Conservation (phyloP, 2,888 invertebrate species). For the Hanleya hanleyi region DNA sequence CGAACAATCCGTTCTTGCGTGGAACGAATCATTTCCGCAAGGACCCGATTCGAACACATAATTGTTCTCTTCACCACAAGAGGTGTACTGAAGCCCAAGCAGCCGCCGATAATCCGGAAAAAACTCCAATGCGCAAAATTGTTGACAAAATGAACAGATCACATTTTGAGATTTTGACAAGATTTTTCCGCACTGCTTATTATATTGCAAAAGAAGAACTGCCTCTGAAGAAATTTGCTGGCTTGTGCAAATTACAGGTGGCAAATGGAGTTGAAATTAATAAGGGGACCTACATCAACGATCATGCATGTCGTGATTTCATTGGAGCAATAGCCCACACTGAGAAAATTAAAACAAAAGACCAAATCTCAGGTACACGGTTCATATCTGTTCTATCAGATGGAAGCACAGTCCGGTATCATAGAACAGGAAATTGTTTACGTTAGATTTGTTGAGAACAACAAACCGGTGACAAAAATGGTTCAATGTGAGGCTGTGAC, state of each 20-base stretch:
- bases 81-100: not conserved
- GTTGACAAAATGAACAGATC: too few species aligned
- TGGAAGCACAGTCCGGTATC: not conserved
- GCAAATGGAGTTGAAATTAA: not conserved
- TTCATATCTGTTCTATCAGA: slow-evolving; percentile 1
- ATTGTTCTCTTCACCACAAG: not conserved
- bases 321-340: not conserved
- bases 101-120: not conserved
- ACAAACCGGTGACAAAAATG: not conserved
- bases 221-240: not conserved
- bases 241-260: not conserved
- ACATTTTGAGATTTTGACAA: not conserved
- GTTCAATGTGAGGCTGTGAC: not conserved
- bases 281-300: not conserved
- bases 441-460: not conserved
- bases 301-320: not conserved
- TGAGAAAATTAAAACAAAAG: not conserved
- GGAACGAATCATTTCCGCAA: not conserved
- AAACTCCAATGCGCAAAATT: not conserved
- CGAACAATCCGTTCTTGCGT: not conserved
- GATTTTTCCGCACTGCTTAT: not conserved
- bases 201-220: slow-evolving; percentile 2
- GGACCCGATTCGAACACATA: not conserved
- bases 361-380: not conserved
- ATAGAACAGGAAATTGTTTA: not conserved